Base-by-base conservation (phyloP, 1,140 invertebrate genomes). In the Hylaeus anthracinus region DNA sequence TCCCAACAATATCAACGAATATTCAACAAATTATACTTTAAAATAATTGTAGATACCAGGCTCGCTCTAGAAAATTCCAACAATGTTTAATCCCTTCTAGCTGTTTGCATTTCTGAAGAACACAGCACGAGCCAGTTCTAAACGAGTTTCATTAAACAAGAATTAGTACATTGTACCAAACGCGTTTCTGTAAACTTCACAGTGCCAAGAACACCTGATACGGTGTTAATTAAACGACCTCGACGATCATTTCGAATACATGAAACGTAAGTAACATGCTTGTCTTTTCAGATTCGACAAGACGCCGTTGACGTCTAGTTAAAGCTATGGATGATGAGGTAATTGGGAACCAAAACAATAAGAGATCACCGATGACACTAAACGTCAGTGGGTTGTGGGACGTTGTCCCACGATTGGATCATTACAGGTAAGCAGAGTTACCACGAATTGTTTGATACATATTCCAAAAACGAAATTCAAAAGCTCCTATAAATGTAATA, bases 351-450 rank as follows among this genome's bases (percentile, higher is more conserved):
- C 88, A 88, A 73, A 90, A 84, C 79, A 90, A 73, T 75, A 93
- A 91, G 78, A 92, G 89, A 85, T 89, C 89, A 81, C 81, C 92
- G 9, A 91, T 94, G 89, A 91, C 92, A 66, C 73, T 93, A 53
- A 93, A 91, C 72, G 91, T 92, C n/a, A 92, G 90, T 72, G 92
- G 92, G 67, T 76, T 93, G 12, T 93, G 96, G 89, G 97, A 98
- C 91, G 97, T 97, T 1, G 92, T 98, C 37, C 98, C 98, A 1
- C 94, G 97, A 69, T 93, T 98, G 91, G 98, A 98, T 90, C 97
- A 98, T 92, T 99, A 99, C 91, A 96, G 97, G 91, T 97, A 8
- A 1, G 71, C 51, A 15, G 2, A 3, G 26, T 26, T 26, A 26
- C 26, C 26, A 26, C 26, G 26, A 26, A 26, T 26, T 26, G 26